Conservation (phyloP, 2,888 invertebrate genomes). For the Lithophane socia region DNA sequence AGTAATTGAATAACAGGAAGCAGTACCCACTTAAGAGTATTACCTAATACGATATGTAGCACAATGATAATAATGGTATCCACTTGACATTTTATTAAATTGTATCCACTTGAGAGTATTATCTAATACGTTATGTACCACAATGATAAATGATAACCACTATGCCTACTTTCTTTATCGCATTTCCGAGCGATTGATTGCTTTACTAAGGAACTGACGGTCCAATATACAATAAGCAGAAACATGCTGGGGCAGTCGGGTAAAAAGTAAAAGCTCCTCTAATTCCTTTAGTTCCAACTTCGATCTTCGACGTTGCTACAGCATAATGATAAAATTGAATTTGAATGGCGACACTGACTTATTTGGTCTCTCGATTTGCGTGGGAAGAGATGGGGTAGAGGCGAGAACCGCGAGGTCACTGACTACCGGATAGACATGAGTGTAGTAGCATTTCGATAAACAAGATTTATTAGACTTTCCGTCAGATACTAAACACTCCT, state of each 20-base stretch:
- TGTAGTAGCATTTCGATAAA: conserved; percentile 25
- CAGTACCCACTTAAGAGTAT: not conserved
- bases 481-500: not conserved
- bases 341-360: not conserved
- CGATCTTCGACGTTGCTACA: not conserved
- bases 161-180: not conserved
- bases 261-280: not conserved
- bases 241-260: too few relatives aligned
- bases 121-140: not conserved
- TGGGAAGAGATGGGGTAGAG: conserved; percentile 42
- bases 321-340: not conserved
- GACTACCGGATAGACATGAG: conserved; percentile 9
- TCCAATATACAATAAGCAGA: not conserved
- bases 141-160: conserved; percentile 7
- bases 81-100: conserved; percentile 2
- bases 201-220: not conserved
- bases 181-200: not conserved
- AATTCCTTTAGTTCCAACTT: not conserved
- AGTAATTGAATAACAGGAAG: not conserved
- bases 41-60: conserved; percentile 2
- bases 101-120: conserved; percentile 15
- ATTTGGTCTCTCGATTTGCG: conserved; percentile 20
- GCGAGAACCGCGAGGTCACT: conserved; percentile 17
- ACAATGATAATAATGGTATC: conserved; percentile 1
- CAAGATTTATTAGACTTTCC: conserved; percentile 8